These are phyloP conservation scores for Cheumatopsyche charites DNA, from an alignment of 1,140 invertebrate species.

Conservation along the genomic window DNA sequence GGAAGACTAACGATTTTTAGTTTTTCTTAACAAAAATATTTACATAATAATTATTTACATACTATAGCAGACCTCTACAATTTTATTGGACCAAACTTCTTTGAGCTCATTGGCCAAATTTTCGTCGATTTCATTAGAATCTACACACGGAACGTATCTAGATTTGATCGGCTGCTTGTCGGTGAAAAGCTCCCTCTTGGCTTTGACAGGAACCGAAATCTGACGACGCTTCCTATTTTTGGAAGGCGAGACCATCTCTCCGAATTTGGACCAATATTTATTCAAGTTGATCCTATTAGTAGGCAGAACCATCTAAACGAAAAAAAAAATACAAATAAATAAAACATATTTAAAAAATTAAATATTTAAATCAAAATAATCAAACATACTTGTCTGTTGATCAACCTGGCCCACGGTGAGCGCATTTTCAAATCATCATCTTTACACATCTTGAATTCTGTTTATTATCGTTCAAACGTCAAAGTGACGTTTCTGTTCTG, in stretches of 20 bases:
- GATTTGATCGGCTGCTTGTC: constrained; percentile 52
- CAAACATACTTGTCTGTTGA: constrained; percentile 11
- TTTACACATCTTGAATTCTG: constrained; percentile 24
- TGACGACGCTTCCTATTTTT: constrained; percentile 49
- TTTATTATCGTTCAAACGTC: constrained; percentile 15
- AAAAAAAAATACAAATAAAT: constrained; percentile 45
- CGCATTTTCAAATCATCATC: neutral
- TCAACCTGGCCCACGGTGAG: constrained; percentile 11
- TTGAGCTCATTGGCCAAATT: constrained; percentile 63
- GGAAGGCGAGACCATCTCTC: constrained; percentile 57
- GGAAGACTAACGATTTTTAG: neutral
- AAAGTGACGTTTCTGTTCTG: too few species aligned
- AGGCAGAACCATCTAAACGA: constrained; percentile 58
- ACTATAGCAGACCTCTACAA: neutral
- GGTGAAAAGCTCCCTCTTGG: constrained; percentile 55
- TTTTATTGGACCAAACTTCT: constrained; percentile 54
- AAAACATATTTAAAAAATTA: constrained; percentile 1
- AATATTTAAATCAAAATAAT: neutral
- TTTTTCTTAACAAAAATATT: neutral
- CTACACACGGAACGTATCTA: constrained; percentile 52
- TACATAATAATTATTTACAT: constrained; percentile 1
- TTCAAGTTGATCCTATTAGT: constrained; percentile 64
- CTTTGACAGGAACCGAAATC: constrained; percentile 53
- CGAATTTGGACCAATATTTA: constrained; percentile 65
- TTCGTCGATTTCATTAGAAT: constrained; percentile 56